Evolutionary conservation across 2,888 invertebrate species (phyloP), one percentile per base, ranked within the genome.

Genomic region (Ctenicera cuprea): DNA sequence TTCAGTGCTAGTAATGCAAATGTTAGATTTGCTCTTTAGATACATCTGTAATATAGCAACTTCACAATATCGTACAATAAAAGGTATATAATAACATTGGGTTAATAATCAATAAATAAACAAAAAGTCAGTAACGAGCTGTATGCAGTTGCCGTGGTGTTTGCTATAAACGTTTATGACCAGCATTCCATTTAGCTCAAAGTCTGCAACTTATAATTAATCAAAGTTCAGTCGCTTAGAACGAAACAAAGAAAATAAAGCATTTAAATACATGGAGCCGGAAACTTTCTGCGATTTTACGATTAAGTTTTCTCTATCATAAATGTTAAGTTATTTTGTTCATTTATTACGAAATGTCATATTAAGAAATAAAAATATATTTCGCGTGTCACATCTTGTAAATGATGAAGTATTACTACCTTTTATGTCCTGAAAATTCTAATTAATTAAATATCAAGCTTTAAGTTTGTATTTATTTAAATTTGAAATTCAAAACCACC

Each of bases 221-320:
- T 78, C 78, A 78, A 75, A 76, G 77, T 78, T 77, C 76, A 78
- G 77, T 70, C 73, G 76, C 73, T 74, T 67, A 74, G 70, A 76
- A 69, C 52, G 50, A 61, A 69, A 70, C 73, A 69, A 77, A 78
- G 77, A 77, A 77, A 74, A 76, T 77, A 75, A 76, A 77, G 75
- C 75, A 68, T 76, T 75, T 73, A 73, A 75, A 72, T 71, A 73
- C 76, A 75, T 67, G 71, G 67, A 76, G 76, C 74, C 75, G 78
- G 77, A 77, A 77, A 78, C 74, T 76, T 74, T 75, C 73, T 70
- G 73, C 69, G 74, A 77, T 77, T 78, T 78, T 73, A 59, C 78
- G 75, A 78, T 76, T 76, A 73, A 57, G 68, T 75, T 77, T 76
- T 75, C 73, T 75, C 73, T 73, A 73, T 77, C 75, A 73, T 76